Conservation (phyloP, 2,797 vertebrate genomes). For the Phoeniculus purpureus region DNA sequence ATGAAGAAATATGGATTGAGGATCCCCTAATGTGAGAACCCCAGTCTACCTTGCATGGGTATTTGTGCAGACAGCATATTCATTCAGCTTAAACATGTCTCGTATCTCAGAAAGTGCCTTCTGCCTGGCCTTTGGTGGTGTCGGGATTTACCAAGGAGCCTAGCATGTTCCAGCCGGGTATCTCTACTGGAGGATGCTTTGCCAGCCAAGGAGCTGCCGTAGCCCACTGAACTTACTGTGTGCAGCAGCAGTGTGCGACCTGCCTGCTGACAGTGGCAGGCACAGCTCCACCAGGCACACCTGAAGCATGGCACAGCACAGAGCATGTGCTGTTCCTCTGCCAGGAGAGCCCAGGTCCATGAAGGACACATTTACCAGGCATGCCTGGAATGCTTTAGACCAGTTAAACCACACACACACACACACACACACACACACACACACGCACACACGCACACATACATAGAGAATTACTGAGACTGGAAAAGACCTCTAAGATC, state of each 20-base stretch:
- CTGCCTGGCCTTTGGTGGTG: accelerated
- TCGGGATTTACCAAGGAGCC: not conserved
- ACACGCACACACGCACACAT: too few relatives aligned
- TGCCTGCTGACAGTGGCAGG: not conserved
- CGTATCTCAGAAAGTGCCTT: not conserved
- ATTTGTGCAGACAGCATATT: not conserved
- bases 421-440: too few relatives aligned
- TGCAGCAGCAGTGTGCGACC: not conserved
- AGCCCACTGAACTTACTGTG: not conserved
- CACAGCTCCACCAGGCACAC: not conserved
- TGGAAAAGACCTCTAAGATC: too few relatives aligned
- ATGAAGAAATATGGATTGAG: too few relatives aligned
- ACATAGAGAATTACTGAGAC: too few relatives aligned
- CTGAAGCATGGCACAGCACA: not conserved
- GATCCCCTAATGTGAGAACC: too few relatives aligned
- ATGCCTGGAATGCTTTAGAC: not conserved
- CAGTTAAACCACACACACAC: not conserved
- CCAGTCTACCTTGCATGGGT: not conserved
- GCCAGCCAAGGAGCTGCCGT: not conserved
- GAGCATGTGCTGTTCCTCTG: accelerated
- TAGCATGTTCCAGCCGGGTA: not conserved
- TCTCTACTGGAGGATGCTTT: not conserved
- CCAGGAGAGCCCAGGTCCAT: not conserved
- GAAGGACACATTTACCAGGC: not conserved
- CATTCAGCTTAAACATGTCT: not conserved